Base-by-base conservation (phyloP, 37 sponge, comb jelly and placozoan genomes). In the Theonella swinhoei region DNA sequence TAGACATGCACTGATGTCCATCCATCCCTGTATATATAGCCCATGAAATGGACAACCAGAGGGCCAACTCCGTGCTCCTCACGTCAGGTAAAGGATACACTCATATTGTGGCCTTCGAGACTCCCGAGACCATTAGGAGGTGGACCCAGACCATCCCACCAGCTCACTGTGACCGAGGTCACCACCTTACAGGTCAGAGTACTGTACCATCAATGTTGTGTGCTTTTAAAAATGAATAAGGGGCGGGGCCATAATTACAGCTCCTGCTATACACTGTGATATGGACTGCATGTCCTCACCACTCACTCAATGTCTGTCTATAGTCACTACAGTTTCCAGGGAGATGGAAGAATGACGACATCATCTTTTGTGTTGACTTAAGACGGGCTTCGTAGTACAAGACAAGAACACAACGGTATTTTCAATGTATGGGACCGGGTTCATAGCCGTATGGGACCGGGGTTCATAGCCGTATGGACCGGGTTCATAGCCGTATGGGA, bases 101-200 rank as follows among this genome's bases (percentile, higher is more conserved):
- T 35, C 88, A 88, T 35, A 80, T 74, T 39, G 36, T 88, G 23
- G 81, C 88, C 3, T 81, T 75, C 81, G 88, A 81, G 80, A 47
- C 14, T 67, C 4, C 11, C 7, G 11, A 47, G 54, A 47, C 11
- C 14, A 7, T 47, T 14, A 47, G 54, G 14, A 14, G 14, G 54
- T 47, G 54, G 54, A 47, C 54, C 54, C 54, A 47, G 54, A 47
- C 54, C 54, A 47, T 47, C 7, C n/a, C 54, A 47, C 54, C 7
- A 7, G 14, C 54, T 47, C 11, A 47, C 54, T 17, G 54, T 47
- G 54, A 14, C 54, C 54, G 11, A 47, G 54, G 14, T 47, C 54
- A 47, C 54, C 14, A 14, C 54, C 7, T 14, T 47, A 47, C 54
- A 47, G 54, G 54, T 47, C 54, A n/a, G n/a, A n/a, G n/a, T n/a